A percentile compares a stretch with the other conserved stretches of the same genome.
phyloP scores from a whole-genome alignment of 2,113 vertebrate species.

The Thryonomys swinderianus region DNA sequence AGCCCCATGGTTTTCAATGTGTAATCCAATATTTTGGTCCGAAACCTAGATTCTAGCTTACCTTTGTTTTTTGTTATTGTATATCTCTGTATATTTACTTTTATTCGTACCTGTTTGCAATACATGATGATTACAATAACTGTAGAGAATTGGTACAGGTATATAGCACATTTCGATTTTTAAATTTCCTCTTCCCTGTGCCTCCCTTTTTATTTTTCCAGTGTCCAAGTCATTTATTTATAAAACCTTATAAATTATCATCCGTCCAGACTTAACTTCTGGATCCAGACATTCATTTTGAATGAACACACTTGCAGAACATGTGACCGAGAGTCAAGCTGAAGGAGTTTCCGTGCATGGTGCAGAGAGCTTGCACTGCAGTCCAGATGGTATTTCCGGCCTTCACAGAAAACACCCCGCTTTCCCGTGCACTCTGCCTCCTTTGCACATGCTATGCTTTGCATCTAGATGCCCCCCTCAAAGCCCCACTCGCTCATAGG shows the following conservation, averaged over 20 bases:
- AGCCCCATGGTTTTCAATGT: not conserved
- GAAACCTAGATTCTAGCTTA: not conserved
- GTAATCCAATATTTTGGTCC: not conserved
- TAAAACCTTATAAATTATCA: not conserved
- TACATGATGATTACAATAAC: not conserved
- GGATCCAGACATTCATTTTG: conserved; percentile 31
- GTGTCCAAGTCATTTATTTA: not conserved
- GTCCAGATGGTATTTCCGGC: not conserved
- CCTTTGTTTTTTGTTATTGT: not conserved
- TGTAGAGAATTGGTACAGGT: not conserved
- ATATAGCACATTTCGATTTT: not conserved
- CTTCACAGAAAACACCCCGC: not conserved
- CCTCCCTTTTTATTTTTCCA: not conserved
- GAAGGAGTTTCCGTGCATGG: not conserved
- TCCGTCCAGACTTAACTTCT: not conserved
- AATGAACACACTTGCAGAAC: conserved; percentile 11
- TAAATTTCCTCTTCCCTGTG: not conserved
- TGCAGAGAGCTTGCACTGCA: not conserved
- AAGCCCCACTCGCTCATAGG: too few species aligned
- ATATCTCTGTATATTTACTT: not conserved
- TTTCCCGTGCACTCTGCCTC: not conserved
- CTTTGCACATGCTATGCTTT: not conserved
- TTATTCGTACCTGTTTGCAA: not conserved
- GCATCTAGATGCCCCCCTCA: not conserved
- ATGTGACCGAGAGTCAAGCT: not conserved